A percentile compares a stretch with the other conserved stretches of the same genome.
Conservation (phyloP, 2,888 invertebrate genomes). For the Tenthredo mesomela region DNA sequence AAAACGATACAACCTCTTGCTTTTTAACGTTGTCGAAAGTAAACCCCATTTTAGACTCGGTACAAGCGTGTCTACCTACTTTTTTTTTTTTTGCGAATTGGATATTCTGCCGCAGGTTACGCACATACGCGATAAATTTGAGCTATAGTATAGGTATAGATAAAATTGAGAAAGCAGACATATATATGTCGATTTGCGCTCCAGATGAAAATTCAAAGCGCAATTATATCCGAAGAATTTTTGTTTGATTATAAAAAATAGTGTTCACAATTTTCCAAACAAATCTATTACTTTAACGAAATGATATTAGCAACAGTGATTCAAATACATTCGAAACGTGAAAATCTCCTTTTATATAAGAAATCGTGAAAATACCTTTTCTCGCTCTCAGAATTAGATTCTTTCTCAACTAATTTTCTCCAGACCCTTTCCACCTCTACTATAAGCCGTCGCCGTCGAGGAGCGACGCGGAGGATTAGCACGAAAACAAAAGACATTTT, state of each 20-base stretch:
- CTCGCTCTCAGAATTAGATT: conserved; percentile 31
- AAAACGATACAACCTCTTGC: neutral
- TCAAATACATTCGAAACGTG: neutral
- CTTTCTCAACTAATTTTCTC: conserved; percentile 42
- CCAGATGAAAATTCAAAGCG: neutral
- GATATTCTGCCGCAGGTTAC: neutral
- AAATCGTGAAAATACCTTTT: neutral
- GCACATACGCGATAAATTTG: neutral
- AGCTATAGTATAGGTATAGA: neutral
- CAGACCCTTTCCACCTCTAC: conserved; percentile 21
- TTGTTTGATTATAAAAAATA: neutral
- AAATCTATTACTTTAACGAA: neutral
- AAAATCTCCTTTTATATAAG: neutral
- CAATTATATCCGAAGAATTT: neutral
- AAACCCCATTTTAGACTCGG: neutral
- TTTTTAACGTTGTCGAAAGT: conserved; percentile 20
- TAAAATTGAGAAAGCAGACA: neutral
- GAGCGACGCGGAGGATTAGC: conserved; percentile 32
- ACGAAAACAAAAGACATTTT: conserved; percentile 43
- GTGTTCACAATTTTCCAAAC: neutral
- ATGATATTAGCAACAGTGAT: neutral
- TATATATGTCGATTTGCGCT: neutral
- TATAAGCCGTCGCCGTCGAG: conserved; percentile 20
- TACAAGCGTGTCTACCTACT: neutral
- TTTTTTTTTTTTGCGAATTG: conserved; percentile 19